Evolutionary conservation across 1,140 invertebrate species (phyloP).

Genomic region (Anagrus nilaparvatae): DNA sequence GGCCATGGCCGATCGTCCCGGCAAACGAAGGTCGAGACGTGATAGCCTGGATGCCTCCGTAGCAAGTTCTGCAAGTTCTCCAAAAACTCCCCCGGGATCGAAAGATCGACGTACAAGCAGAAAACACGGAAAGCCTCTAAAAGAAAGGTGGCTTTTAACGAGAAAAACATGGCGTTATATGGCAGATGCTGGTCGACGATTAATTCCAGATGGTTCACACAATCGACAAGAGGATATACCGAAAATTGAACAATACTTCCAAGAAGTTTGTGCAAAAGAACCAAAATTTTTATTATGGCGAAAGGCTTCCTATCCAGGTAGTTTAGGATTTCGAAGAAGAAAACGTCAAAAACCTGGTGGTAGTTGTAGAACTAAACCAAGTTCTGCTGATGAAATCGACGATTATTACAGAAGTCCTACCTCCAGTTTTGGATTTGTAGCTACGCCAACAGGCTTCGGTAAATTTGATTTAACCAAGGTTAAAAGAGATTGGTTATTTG

Average conservation of each 20-base stretch:
- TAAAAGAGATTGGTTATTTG: constrained; percentile 46
- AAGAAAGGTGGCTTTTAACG: constrained; percentile 75
- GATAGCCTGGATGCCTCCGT: constrained; percentile 25
- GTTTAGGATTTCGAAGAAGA: constrained; percentile 45
- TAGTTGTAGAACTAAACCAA: constrained; percentile 49
- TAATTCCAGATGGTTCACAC: constrained; percentile 55
- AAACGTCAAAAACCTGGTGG: constrained; percentile 47
- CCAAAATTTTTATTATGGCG: constrained; percentile 70
- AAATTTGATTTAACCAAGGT: constrained; percentile 57
- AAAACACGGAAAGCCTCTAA: constrained; percentile 42
- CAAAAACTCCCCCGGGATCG: constrained; percentile 24
- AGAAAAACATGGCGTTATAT: constrained; percentile 85
- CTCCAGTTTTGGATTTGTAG: constrained; percentile 43
- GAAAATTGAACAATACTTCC: constrained; percentile 72
- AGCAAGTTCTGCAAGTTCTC: background rate
- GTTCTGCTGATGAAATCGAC: constrained; percentile 53
- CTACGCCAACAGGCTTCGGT: constrained; percentile 41
- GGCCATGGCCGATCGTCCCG: constrained; percentile 38
- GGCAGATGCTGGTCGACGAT: constrained; percentile 74
- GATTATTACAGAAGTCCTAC: constrained; percentile 40
- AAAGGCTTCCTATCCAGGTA: constrained; percentile 67
- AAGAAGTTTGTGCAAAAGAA: constrained; percentile 67
- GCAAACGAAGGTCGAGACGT: constrained; percentile 27
- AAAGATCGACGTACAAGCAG: constrained; percentile 33
- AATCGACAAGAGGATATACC: constrained; percentile 57